phyloP scores from a whole-genome alignment of 2,888 invertebrate species.

The Drosophila fulvimacula region DNA sequence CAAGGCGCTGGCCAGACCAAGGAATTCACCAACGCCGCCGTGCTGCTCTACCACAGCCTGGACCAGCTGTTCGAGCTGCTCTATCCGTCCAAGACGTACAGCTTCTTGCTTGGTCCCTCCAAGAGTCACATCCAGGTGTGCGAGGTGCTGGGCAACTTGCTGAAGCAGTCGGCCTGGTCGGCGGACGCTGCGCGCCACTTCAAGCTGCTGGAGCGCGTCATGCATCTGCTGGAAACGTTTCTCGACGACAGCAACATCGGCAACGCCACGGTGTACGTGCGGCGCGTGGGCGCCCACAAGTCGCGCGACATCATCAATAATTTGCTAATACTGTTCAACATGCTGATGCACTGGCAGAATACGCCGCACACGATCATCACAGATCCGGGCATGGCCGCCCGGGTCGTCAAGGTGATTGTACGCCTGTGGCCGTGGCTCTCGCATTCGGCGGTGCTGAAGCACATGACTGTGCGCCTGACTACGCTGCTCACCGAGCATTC shows the following conservation, averaged over 20 bases:
- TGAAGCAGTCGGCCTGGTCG: constrained; percentile 74
- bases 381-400: constrained; percentile 63
- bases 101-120: constrained; percentile 63
- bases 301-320: constrained; percentile 76
- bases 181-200: constrained; percentile 63
- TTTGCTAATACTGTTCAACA: constrained; percentile 70
- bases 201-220: constrained; percentile 68
- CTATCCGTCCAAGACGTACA: constrained; percentile 61
- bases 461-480: constrained; percentile 68
- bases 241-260: constrained; percentile 70
- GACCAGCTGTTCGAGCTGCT: constrained; percentile 65
- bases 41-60: constrained; percentile 13
- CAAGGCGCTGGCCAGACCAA: neutral
- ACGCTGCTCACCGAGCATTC: constrained; percentile 82
- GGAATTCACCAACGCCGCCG: constrained; percentile 8
- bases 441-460: constrained; percentile 77
- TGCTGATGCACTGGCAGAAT: constrained; percentile 81
- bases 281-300: constrained; percentile 80
- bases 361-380: constrained; percentile 66
- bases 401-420: constrained; percentile 67
- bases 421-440: constrained; percentile 83
- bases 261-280: constrained; percentile 74
- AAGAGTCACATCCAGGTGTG: constrained; percentile 67
- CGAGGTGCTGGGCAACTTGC: constrained; percentile 76
- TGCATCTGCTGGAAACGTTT: constrained; percentile 73